Base-by-base conservation (phyloP, 2,113 vertebrate genomes). In the Myotis lucifugus region DNA sequence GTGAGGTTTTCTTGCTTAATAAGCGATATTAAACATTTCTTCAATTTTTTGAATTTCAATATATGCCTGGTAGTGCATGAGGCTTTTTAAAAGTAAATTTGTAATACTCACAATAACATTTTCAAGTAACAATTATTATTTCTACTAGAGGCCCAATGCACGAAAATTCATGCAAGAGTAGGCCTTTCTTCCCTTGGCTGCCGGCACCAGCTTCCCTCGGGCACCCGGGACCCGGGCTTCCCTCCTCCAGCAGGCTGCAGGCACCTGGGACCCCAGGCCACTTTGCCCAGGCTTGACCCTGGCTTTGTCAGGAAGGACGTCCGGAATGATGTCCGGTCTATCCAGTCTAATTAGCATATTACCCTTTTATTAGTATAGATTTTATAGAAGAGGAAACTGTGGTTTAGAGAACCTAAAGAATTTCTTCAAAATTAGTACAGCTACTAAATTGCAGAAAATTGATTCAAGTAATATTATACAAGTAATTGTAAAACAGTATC, bases 91-190 rank as follows among this genome's bases (percentile, higher is more conserved):
- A 59, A 72, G 17, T 59, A 78, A 46, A 18, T 66, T 54, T 88
- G 19, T 69, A 90, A 93, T 6, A 40, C 7, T 82, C 21, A 82
- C 6, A 85, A 23, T 77, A 88, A 48, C 2, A 18, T 78, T 83
- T 86, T 85, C 15, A 96, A 85, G 34, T 86, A 69, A 32, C 5
- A 90, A 73, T 42, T 84, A 50, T 40, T 48, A 76, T 82, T 88
- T 67, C 40, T 87, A 87, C 17, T 40, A 40, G 40, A 40, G 40
- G 40, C 40, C 40, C 5, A 40, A 40, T 6, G 40, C 40, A 40
- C 1, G 40, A 40, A 13, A 48, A 48, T 48, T 48, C 11, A 12
- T 48, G 11, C 48, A 50, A 50, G 13, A 14, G 48, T 50, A 50
- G 12, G 13, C 48, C 4, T 50, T 50, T 50, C 48, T 50, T 14